These are phyloP conservation scores for Paramuricea clavata DNA, from an alignment of 92 coral and sea anemone genomes.

Conservation along the genomic window DNA sequence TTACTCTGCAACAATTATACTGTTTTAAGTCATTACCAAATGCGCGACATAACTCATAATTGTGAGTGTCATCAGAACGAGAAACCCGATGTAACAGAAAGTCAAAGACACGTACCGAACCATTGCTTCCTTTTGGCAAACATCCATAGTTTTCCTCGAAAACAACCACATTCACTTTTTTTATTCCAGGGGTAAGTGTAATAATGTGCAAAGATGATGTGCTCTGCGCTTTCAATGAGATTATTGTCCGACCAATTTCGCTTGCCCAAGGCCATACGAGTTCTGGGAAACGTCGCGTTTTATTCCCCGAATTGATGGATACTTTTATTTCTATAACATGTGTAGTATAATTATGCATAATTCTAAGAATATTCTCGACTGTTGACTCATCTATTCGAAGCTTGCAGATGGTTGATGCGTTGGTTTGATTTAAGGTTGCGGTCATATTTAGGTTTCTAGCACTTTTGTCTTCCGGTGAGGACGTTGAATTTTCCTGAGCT, in stretches of 20 bases:
- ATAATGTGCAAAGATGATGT: neutral
- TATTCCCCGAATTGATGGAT: neutral
- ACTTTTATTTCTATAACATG: slow-evolving; percentile 4
- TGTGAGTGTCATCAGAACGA: neutral
- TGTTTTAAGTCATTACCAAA: neutral
- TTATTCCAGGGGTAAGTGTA: neutral
- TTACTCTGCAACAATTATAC: neutral
- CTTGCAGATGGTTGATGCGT: neutral
- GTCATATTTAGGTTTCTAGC: neutral
- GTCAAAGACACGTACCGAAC: neutral
- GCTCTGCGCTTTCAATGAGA: neutral
- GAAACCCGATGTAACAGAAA: slow-evolving; percentile 10
- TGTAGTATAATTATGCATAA: neutral
- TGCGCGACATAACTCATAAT: neutral
- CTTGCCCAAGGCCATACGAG: neutral
- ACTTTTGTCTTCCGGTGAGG: neutral
- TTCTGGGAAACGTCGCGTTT: neutral
- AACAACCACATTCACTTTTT: neutral
- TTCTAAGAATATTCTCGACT: neutral
- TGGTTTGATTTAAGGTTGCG: neutral
- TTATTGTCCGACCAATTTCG: slow-evolving; percentile 17
- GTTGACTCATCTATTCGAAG: neutral
- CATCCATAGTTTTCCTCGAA: neutral
- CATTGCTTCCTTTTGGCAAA: neutral
- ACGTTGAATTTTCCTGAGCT: neutral